Percentiles rank a stretch among this genome's conserved stretches.
Evolutionary conservation across 2,113 vertebrate genomes (phyloP).

Genomic region (Empidonax traillii): DNA sequence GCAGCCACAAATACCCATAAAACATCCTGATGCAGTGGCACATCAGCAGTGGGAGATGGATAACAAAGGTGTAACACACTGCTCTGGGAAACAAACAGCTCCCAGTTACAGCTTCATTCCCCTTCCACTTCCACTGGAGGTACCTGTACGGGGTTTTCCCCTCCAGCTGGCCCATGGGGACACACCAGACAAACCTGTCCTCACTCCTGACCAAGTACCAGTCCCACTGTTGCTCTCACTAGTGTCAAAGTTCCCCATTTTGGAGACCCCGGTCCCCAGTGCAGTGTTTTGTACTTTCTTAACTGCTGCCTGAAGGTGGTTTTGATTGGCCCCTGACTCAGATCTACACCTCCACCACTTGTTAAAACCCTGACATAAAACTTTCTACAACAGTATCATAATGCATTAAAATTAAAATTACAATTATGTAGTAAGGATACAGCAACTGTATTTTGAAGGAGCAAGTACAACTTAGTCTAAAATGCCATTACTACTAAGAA

Average conservation of each 20-base stretch:
- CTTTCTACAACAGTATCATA: background rate
- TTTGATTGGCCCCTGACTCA: background rate
- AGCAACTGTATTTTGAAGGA: background rate
- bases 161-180: background rate
- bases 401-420: background rate
- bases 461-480: background rate
- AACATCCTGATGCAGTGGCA: background rate
- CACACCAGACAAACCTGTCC: background rate
- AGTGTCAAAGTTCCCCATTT: background rate
- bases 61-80: background rate
- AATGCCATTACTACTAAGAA: background rate
- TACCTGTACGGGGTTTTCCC: background rate
- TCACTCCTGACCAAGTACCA: background rate
- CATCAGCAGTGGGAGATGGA: background rate
- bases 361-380: background rate
- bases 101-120: background rate
- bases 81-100: background rate
- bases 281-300: background rate
- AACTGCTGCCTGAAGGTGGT: background rate
- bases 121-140: fast-evolving
- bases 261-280: background rate
- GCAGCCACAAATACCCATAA: background rate
- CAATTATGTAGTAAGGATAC: background rate
- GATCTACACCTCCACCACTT: background rate
- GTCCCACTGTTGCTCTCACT: background rate